Conservation (phyloP, 1,140 invertebrate species). For the Rhynchophorus ferrugineus region DNA sequence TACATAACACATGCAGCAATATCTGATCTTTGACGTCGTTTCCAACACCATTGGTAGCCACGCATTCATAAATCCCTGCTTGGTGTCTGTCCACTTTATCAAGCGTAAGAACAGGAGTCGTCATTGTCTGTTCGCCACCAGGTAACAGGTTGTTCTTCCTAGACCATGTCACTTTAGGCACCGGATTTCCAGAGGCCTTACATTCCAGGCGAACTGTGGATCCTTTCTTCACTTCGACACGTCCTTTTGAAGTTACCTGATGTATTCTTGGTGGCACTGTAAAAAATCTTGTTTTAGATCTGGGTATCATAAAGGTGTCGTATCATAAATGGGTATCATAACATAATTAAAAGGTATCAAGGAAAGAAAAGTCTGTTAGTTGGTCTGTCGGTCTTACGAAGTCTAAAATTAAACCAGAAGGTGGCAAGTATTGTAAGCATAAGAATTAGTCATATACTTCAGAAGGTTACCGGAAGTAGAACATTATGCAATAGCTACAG, state of each 20-base stretch:
- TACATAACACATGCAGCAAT: conserved; percentile 52
- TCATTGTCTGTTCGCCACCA: conserved; percentile 45
- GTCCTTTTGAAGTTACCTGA: conserved; percentile 49
- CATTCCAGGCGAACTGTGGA: conserved; percentile 56
- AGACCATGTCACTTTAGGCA: conserved; percentile 58
- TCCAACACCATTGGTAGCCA: conserved; percentile 56
- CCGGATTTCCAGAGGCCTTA: conserved; percentile 57
- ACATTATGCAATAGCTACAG: too few relatives aligned
- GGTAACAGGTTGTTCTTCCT: conserved; percentile 56
- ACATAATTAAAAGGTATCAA: too few relatives aligned
- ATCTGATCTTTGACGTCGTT: conserved; percentile 51
- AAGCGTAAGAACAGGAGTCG: conserved; percentile 43
- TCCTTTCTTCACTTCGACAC: conserved; percentile 57
- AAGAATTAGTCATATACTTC: too few relatives aligned
- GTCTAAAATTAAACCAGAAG: too few relatives aligned
- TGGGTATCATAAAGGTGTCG: too few relatives aligned
- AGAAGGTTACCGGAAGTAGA: too few relatives aligned
- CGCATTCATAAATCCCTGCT: conserved; percentile 55
- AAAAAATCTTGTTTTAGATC: too few relatives aligned
- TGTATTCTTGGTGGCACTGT: conserved; percentile 54
- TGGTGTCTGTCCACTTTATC: conserved; percentile 51
- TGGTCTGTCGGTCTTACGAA: too few relatives aligned
- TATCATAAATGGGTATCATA: too few relatives aligned
- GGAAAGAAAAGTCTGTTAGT: too few relatives aligned
- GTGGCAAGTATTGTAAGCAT: too few relatives aligned